Evolutionary conservation across 2,113 vertebrate species (phyloP), one percentile per base, ranked within the genome.

Genomic region (Aix galericulata): DNA sequence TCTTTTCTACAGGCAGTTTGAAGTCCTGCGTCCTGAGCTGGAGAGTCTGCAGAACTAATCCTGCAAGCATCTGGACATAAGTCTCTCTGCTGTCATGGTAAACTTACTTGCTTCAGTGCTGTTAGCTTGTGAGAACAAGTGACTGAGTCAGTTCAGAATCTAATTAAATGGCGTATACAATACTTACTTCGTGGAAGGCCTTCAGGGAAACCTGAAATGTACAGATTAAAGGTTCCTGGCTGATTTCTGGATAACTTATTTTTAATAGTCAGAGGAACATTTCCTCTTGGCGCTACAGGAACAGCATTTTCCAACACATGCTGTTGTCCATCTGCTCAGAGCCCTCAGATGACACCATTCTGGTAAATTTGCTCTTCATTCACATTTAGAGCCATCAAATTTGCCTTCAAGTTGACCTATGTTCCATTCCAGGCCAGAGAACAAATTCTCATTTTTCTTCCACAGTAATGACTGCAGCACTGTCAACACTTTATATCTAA

Each of bases 351-450:
- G 44, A 80, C 64, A 88, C 48, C 17, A 11, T 82, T 87, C 68
- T 83, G 40, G 53, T 78, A 86, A 94, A 86, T 86, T 72, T 85
- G n/a, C 36, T 88, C 77, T 96, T 87, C 44, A 32, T 85, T 96
- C 88, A 78, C 34, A 79, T 84, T 82, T 50, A 93, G 94, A 94
- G 74, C 40, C 60, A 53, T 86, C 34, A 91, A 15, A 55, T 92
- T 91, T 81, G n/a, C 80, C 87, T 92, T 93, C 68, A 82, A n/a
- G 32, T 78, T 91, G 86, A 87, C 89, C 88, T 8, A 31, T 56
- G 58, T 91, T 92, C 83, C 3, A 0, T 93, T 96, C 67, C n/a
- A 76, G 66, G 48, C 29, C 56, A 67, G n/a, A 82, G 63, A 94
- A 81, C 50, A 96, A 93, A 76, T 82, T 90, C 38, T 75, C 34